phyloP scores from a whole-genome alignment of 2,797 vertebrate species.

The Champsocephalus gunnari region DNA sequence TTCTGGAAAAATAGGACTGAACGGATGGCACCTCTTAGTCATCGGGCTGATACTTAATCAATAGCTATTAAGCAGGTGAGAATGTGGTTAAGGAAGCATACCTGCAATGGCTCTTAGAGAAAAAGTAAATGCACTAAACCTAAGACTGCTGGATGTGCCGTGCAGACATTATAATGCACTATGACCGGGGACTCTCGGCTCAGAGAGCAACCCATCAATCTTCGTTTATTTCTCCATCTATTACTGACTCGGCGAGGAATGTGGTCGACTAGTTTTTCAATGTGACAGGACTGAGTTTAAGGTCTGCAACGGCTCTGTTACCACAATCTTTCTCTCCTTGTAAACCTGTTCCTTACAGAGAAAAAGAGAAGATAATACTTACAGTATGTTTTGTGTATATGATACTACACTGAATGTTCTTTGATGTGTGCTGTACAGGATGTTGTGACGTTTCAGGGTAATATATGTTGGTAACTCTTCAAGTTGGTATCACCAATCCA shows the following conservation, averaged over 20 bases:
- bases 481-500: constrained; percentile 43
- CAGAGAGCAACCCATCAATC: constrained; percentile 46
- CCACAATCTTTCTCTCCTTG: constrained; percentile 31
- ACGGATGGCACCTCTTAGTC: constrained; percentile 35
- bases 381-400: constrained; percentile 67
- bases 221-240: constrained; percentile 39
- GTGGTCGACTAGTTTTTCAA: constrained; percentile 34
- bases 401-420: constrained; percentile 33
- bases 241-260: constrained; percentile 33
- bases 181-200: constrained; percentile 42
- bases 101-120: constrained; percentile 35
- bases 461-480: constrained; percentile 53
- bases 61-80: constrained; percentile 62
- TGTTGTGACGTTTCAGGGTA: constrained; percentile 61
- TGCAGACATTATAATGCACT: constrained; percentile 67
- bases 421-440: constrained; percentile 62
- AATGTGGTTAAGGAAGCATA: constrained; percentile 39
- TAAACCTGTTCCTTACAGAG: constrained; percentile 34
- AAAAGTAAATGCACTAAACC: constrained; percentile 70
- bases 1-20: constrained; percentile 27
- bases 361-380: constrained; percentile 46
- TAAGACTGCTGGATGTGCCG: constrained; percentile 49
- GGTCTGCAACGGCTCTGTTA: constrained; percentile 37
- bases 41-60: constrained; percentile 54
- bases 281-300: constrained; percentile 56